Base-by-base conservation (phyloP, 2,113 vertebrate species). In the Gallinago undulata region DNA sequence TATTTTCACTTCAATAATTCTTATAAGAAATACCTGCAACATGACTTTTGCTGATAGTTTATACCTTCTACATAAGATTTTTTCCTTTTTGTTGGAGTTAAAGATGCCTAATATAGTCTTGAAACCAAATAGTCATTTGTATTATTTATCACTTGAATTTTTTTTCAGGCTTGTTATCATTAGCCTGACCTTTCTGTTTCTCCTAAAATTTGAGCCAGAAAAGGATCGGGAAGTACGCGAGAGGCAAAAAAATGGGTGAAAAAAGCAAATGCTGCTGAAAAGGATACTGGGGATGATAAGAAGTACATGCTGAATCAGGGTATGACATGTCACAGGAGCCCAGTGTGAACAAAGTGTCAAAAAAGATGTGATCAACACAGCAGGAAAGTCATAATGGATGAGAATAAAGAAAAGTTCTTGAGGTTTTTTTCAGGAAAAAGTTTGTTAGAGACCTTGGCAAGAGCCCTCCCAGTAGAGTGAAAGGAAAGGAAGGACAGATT, bases 401-500 rank as follows among this genome's bases (percentile, higher is more conserved):
- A 84, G 18, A 31, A 73, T 68, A 60, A 91, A 79, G 63, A 82
- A 48, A 89, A 89, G 39, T 75, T 64, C n/a, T 59, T 95, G 62
- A 94, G 69, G 69, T 93, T 84, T 72, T 56, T 89, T 82, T 89
- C 70, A 82, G 93, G 84, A 76, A 94, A 63, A 85, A 62, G 27
- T 67, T 93, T 83, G 37, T 95, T 90, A 73, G 50, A 70, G 63
- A 59, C 48, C 33, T 94, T 96, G 70, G 78, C 90, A 93, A 89
- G 70, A 83, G 59, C 48, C 21, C 5, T 90, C 91, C 37, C 59
- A 62, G 63, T 85, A 72, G 70, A 91, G 39, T 76, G 89, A 96
- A 83, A 84, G 69, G 43, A 84, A 92, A 69, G 50, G 37, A 66
- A 90, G 67, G 85, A 90, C 96, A 96, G 95, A 96, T 90, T 97